These are phyloP conservation scores for Synanceia verrucosa DNA, from an alignment of 2,797 vertebrate genomes.

Conservation along the genomic window DNA sequence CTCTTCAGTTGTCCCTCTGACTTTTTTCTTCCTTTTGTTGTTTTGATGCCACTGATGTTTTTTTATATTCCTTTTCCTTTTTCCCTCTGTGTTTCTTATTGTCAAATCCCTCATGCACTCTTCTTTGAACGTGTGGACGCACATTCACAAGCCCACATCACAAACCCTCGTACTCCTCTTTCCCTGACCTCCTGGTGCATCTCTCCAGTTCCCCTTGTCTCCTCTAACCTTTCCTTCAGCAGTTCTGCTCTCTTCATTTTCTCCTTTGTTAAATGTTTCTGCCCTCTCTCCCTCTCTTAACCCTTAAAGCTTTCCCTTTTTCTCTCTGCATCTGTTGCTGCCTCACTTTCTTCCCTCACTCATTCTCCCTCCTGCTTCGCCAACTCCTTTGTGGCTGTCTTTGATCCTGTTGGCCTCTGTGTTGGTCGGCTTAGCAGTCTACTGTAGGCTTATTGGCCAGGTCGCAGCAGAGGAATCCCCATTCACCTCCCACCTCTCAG, in stretches of 20 bases:
- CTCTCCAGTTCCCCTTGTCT: background rate
- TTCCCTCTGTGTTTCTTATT: conserved; percentile 38
- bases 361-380: background rate
- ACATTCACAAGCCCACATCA: conserved; percentile 29
- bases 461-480: conserved; percentile 29
- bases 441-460: conserved; percentile 33
- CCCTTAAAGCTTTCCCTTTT: conserved; percentile 9
- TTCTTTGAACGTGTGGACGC: conserved; percentile 50
- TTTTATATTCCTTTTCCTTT: conserved; percentile 38
- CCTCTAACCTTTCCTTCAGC: conserved; percentile 9
- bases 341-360: background rate
- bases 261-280: background rate
- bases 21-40: conserved; percentile 49
- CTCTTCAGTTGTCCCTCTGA: conserved; percentile 31
- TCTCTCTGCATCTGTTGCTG: background rate
- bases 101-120: conserved; percentile 51
- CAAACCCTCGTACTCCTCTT: conserved; percentile 20
- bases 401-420: conserved; percentile 12
- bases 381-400: conserved; percentile 11
- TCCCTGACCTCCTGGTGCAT: conserved; percentile 20
- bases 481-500: conserved; percentile 1
- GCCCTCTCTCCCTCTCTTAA: background rate
- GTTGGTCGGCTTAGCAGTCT: conserved; percentile 5
- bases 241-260: background rate
- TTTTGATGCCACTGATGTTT: conserved; percentile 59